Conservation (phyloP, 2,888 invertebrate species). For the Minunthozetes semirufus region DNA sequence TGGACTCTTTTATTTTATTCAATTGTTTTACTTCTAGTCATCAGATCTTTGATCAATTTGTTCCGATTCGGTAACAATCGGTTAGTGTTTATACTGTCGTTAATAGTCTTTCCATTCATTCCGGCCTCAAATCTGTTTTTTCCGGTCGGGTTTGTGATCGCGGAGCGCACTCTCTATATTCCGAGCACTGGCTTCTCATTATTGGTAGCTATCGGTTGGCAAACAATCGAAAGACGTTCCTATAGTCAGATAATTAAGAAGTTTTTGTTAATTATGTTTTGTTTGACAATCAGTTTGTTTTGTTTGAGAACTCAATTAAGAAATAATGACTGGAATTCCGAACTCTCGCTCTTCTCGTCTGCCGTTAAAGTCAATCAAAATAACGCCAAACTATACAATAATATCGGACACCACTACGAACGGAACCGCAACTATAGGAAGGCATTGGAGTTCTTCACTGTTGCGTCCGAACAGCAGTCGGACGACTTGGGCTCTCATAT, state of each 20-base stretch:
- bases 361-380: conserved; percentile 73
- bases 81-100: background rate
- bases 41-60: conserved; percentile 45
- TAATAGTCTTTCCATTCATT: conserved; percentile 76
- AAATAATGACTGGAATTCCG: conserved; percentile 86
- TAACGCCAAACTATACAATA: conserved; percentile 93
- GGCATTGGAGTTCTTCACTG: conserved; percentile 80
- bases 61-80: conserved; percentile 56
- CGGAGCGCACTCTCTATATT: conserved; percentile 88
- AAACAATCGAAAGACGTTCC: conserved; percentile 2
- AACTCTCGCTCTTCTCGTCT: conserved; percentile 87
- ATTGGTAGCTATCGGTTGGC: conserved; percentile 73
- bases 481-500: conserved; percentile 63
- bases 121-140: conserved; percentile 96
- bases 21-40: conserved; percentile 47
- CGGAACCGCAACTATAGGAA: conserved; percentile 61
- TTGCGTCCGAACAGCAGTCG: conserved; percentile 82
- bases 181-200: conserved; percentile 96
- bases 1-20: conserved; percentile 53
- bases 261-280: background rate
- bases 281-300: conserved; percentile 63
- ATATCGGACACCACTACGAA: conserved; percentile 91
- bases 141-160: conserved; percentile 93
- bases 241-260: background rate
- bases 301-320: conserved; percentile 75